Evolutionary conservation across 2,113 vertebrate species (phyloP), one percentile per base, ranked within the genome.

Genomic region (Puffinus mauretanicus): DNA sequence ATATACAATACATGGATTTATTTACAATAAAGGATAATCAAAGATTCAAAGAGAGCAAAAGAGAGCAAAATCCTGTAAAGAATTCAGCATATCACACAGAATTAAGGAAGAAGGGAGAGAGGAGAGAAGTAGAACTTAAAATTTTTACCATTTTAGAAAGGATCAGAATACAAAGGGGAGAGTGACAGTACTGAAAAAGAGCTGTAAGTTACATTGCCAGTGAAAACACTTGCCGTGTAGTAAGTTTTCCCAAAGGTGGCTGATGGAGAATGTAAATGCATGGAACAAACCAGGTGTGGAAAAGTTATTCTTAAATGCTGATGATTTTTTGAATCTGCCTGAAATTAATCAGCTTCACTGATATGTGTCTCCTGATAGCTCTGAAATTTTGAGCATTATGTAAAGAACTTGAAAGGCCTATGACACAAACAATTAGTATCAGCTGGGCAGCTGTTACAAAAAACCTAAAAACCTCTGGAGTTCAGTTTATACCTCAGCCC

Each of bases 381-480:
- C 38, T 60, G 38, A 58, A 82, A 24, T 79, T 79, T 15, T 47
- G 29, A 72, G 36, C 6, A 20, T 38, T 57, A 47, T 4, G 20
- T 51, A 24, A 77, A 91, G 55, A 90, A 86, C 44, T 5, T 52
- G 44, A 69, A 58, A 64, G 24, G 21, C 29, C 34, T 46, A 49
- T 1, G 2, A 51, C 19, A 80, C 30, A 52, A 20, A 52, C 40
- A 64, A 57, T 49, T 36, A 40, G 10, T 8, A 32, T 36, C 52
- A 66, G 65, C 30, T 52, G 19, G 19, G 16, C 12, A 82, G 19
- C 34, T 80, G 21, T 58, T 57, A 42, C 14, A 66, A 61, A 60
- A 60, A n/a, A 11, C 1, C 26, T n/a, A 60, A 61, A 69, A 44
- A 7, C 0, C 2, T 2, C 16, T 4, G 2, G 32, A 36, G n/a